Evolutionary conservation across 1,140 invertebrate species (phyloP).

Genomic region (Macrobrachium nipponense): DNA sequence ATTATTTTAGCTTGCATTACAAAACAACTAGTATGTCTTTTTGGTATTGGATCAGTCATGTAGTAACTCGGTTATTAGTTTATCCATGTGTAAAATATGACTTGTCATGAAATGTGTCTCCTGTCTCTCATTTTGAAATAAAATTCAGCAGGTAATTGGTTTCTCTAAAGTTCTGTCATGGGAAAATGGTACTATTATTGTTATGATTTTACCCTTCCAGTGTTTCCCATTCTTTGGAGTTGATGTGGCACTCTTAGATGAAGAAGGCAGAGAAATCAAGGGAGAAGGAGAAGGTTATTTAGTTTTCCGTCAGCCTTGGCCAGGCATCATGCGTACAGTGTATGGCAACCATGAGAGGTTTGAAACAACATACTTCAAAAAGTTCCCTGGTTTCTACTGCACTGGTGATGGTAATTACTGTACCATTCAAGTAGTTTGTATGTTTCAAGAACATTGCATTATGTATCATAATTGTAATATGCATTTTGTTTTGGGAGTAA

Average conservation of each 20-base stretch:
- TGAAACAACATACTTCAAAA: slow-evolving; percentile 94
- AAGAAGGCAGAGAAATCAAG: slow-evolving; percentile 86
- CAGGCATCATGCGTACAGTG: slow-evolving; percentile 95
- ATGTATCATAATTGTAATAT: background rate
- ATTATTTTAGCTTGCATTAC: too few relatives aligned
- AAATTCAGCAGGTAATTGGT: background rate
- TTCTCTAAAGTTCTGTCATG: slow-evolving; percentile 16
- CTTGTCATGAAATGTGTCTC: too few relatives aligned
- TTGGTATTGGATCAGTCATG: too few relatives aligned
- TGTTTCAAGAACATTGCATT: background rate
- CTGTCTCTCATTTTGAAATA: too few relatives aligned
- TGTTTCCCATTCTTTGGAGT: slow-evolving; percentile 96
- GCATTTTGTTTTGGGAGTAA: too few relatives aligned
- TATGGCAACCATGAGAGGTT: slow-evolving; percentile 93
- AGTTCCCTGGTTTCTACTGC: slow-evolving; percentile 95
- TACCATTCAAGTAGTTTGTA: slow-evolving; percentile 3
- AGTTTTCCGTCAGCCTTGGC: slow-evolving; percentile 94
- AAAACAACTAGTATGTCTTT: too few relatives aligned
- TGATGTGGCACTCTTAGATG: slow-evolving; percentile 86
- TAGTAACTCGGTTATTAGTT: too few relatives aligned
- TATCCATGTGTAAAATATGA: too few relatives aligned
- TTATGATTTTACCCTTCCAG: slow-evolving; percentile 36
- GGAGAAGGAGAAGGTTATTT: slow-evolving; percentile 94
- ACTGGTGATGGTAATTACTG: slow-evolving; percentile 90
- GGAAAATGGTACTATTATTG: slow-evolving; percentile 20